Conservation (phyloP, 2,113 vertebrate species). For the Protobothrops flavoviridis region DNA sequence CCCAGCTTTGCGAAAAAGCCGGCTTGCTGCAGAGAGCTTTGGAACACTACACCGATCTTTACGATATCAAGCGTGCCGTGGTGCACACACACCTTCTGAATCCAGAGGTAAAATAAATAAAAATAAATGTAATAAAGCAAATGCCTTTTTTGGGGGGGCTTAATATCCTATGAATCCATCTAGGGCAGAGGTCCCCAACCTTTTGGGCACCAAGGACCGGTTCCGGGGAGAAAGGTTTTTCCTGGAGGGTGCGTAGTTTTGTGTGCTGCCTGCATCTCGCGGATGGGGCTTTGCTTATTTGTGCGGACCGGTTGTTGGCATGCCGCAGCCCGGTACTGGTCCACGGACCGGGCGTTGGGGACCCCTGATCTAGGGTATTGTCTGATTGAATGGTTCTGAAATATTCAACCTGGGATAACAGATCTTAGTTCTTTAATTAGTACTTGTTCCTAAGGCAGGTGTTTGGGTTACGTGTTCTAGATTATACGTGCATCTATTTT, state of each 20-base stretch:
- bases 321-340: too few species aligned
- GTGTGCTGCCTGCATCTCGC: too few species aligned
- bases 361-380: background rate
- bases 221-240: too few species aligned
- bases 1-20: constrained; percentile 92
- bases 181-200: background rate
- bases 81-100: constrained; percentile 92
- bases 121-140: background rate
- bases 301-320: too few species aligned
- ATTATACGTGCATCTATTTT: background rate
- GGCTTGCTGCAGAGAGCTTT: constrained; percentile 87
- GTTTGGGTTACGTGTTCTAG: background rate
- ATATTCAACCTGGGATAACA: background rate
- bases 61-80: constrained; percentile 88
- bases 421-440: background rate
- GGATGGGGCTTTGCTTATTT: too few species aligned
- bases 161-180: background rate
- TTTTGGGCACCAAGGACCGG: too few species aligned
- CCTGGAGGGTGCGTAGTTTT: too few species aligned
- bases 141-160: background rate
- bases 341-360: too few species aligned
- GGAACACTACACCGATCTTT: constrained; percentile 88
- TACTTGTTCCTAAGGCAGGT: background rate
- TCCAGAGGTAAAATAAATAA: constrained; percentile 71
- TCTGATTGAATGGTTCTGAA: background rate